Evolutionary conservation across 2,888 invertebrate genomes (phyloP).

Genomic region (Galerucella pusilla): DNA sequence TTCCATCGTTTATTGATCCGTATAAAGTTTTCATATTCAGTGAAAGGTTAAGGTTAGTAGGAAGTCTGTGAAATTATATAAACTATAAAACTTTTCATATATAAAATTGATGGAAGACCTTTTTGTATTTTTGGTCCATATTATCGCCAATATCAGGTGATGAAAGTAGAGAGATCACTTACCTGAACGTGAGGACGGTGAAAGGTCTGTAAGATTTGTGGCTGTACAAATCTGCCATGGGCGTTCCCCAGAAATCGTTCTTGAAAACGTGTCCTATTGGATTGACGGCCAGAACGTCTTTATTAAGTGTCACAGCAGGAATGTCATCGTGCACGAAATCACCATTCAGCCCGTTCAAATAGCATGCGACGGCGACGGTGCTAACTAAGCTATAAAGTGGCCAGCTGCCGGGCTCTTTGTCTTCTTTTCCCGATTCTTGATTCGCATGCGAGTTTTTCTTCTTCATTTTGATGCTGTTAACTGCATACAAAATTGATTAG

Average conservation of each 20-base stretch:
- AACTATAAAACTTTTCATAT: too few relatives aligned
- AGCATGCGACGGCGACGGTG: conserved; percentile 75
- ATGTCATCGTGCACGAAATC: conserved; percentile 92
- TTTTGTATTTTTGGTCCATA: background rate
- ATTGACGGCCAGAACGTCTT: conserved; percentile 80
- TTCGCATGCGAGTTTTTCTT: conserved; percentile 22
- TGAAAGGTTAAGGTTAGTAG: too few relatives aligned
- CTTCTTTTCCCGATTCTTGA: conserved; percentile 23
- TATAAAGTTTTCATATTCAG: too few relatives aligned
- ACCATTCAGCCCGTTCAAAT: conserved; percentile 79
- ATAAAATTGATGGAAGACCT: background rate
- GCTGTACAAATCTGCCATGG: conserved; percentile 82
- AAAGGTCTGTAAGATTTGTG: conserved; percentile 91
- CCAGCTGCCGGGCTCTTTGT: conserved; percentile 29
- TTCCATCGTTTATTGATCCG: too few relatives aligned
- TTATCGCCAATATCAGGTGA: background rate
- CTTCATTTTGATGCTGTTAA: conserved; percentile 19
- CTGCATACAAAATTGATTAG: background rate
- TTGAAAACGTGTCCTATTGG: conserved; percentile 73
- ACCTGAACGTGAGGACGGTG: conserved; percentile 87
- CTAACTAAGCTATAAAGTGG: conserved; percentile 51
- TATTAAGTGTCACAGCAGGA: conserved; percentile 83
- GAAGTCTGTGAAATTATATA: too few relatives aligned
- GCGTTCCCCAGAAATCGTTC: conserved; percentile 92
- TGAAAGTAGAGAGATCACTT: conserved; percentile 59